phyloP scores from a whole-genome alignment of 2,797 vertebrate genomes.

The Microctenopoma steveboyesi region DNA sequence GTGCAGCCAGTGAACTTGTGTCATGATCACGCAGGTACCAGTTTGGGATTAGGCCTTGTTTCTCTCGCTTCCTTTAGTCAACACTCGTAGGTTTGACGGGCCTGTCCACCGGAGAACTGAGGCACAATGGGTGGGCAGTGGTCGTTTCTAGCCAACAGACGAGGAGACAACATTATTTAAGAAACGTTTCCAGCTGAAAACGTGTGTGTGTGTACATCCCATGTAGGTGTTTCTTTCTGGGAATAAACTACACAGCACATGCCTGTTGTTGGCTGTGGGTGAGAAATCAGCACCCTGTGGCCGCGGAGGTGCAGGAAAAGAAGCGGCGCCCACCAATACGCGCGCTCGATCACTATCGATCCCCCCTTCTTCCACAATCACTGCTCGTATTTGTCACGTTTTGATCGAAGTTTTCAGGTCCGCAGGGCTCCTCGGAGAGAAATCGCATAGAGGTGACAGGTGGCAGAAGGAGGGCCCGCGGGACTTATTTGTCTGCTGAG shows the following conservation, averaged over 20 bases:
- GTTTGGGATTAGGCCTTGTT: conserved; percentile 46
- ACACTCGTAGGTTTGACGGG: conserved; percentile 64
- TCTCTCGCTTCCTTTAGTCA: conserved; percentile 41
- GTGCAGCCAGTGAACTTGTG: conserved; percentile 58
- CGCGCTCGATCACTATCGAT: conserved; percentile 51
- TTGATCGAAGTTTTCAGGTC: conserved; percentile 37
- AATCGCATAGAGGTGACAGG: conserved; percentile 64
- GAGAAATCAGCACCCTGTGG: conserved; percentile 18
- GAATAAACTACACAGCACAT: conserved; percentile 26
- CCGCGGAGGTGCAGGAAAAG: conserved; percentile 19
- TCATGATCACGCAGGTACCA: conserved; percentile 45
- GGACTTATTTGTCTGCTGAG: conserved; percentile 63
- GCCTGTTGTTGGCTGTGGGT: background rate
- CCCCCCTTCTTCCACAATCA: conserved; percentile 37
- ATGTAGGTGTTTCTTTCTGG: background rate
- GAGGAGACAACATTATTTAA: conserved; percentile 17
- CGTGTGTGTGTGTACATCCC: conserved; percentile 2
- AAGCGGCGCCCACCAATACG: conserved; percentile 20
- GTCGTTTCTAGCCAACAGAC: conserved; percentile 49
- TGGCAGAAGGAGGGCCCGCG: conserved; percentile 69
- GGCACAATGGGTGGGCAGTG: conserved; percentile 53
- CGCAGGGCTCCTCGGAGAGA: conserved; percentile 17
- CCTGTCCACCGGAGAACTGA: conserved; percentile 39
- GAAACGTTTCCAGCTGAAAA: conserved; percentile 25
- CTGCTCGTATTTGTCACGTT: conserved; percentile 59